Evolutionary conservation across 2,113 vertebrate genomes (phyloP), one percentile per base, ranked within the genome.

Genomic region (Hippopotamus amphibius): DNA sequence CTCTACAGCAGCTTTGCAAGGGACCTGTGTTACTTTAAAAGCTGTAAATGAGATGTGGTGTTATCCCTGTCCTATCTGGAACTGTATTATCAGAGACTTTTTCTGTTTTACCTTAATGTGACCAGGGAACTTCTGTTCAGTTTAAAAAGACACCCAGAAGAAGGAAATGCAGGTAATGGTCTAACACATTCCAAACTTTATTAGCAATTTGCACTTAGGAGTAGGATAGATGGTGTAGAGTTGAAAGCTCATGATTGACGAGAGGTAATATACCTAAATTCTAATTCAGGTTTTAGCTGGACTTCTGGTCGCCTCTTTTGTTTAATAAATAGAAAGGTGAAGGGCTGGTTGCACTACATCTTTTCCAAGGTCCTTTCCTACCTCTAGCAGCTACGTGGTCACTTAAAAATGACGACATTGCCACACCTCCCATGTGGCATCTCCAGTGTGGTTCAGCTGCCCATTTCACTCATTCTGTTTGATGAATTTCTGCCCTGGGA

Each of bases 171-270:
- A 12, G 79, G 76, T 95, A 93, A 90, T 94, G 87, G 74, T 80
- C 96, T 96, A 97, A 91, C 65, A 57, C 82, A 90, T 92, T 84
- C 74, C 65, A 81, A 24, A 90, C 53, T 96, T 85, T 37, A 85
- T 90, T 84, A 90, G 80, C 69, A 88, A 0, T 86, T 30, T 74
- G 12, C 15, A 3, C 61, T 93, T 55, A 48, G 66, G 69, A 24
- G 30, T 30, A 87, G 28, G 72, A 82, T 59, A 95, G 59, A 41
- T 55, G 68, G 22, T 53, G 17, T 68, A 26, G 57, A 11, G 63
- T 37, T 5, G 15, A 21, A 11, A 77, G 13, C 19, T 65, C 12
- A 7, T 21, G 16, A 24, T 17, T 14, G 6, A 37, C 22, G 30
- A 3, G 59, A 50, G 43, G 63, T 33, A 37, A 11, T 6, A 22